Percentiles rank a stretch among this genome's conserved stretches.
Evolutionary conservation across 2,888 invertebrate species (phyloP).

Genomic region (Brachyptera risi): DNA sequence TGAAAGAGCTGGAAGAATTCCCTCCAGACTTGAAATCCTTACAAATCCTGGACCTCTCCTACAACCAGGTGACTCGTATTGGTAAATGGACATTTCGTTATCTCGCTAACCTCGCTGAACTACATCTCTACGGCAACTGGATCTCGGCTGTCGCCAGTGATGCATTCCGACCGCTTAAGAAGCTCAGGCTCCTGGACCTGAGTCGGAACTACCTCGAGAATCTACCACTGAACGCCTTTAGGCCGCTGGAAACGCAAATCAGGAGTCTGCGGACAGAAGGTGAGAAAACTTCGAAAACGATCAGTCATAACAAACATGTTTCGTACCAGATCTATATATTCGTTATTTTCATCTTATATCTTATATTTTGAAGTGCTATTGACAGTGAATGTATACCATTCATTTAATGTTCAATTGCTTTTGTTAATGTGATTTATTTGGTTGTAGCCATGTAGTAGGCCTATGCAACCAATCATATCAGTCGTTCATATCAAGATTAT

Average conservation of each 20-base stretch:
- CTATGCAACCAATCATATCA: too few species aligned
- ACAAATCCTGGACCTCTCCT: conserved; percentile 75
- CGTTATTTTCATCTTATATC: too few species aligned
- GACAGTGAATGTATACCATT: too few species aligned
- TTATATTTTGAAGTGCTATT: too few species aligned
- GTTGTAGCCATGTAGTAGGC: too few species aligned
- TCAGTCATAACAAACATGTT: neutral
- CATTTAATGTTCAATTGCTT: too few species aligned
- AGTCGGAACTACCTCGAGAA: conserved; percentile 79
- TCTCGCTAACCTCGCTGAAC: conserved; percentile 69
- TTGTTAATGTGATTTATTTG: too few species aligned
- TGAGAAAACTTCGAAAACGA: conserved; percentile 52
- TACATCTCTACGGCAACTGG: conserved; percentile 78
- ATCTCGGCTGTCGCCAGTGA: conserved; percentile 73
- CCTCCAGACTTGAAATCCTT: conserved; percentile 71
- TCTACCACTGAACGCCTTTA: conserved; percentile 71
- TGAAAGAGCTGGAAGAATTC: conserved; percentile 78
- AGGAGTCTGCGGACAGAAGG: conserved; percentile 74
- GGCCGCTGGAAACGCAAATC: conserved; percentile 77
- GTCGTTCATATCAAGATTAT: too few species aligned
- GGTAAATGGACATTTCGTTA: conserved; percentile 71
- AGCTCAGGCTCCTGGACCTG: conserved; percentile 70
- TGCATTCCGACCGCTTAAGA: conserved; percentile 70
- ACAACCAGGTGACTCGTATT: conserved; percentile 75
- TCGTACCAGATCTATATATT: neutral